Conservation (phyloP, 1,140 invertebrate species). For the Drosophila neocordata region DNA sequence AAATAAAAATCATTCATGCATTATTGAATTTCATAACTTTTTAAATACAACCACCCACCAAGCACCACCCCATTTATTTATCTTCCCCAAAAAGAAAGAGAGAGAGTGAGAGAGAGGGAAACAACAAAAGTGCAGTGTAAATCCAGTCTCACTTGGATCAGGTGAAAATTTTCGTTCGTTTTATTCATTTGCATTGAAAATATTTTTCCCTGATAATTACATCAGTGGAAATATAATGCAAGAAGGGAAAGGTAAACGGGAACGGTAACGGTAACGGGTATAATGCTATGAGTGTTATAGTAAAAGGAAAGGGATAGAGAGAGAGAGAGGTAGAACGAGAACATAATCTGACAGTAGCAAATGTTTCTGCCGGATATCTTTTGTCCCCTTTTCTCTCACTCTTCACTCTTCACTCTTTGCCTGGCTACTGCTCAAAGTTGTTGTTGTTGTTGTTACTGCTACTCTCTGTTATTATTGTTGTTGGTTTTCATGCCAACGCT, state of each 20-base stretch:
- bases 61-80: background rate
- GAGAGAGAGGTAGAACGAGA: background rate
- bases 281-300: background rate
- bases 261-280: background rate
- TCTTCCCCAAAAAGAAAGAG: too few relatives aligned
- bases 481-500: constrained; percentile 6
- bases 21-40: constrained; percentile 8
- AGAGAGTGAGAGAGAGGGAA: too few relatives aligned
- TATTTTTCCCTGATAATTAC: constrained; percentile 10
- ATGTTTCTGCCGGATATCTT: constrained; percentile 6
- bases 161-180: constrained; percentile 5
- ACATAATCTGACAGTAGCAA: constrained; percentile 8
- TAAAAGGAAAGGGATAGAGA: background rate
- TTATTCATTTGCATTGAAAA: constrained; percentile 9
- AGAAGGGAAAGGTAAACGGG: background rate
- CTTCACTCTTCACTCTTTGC: background rate
- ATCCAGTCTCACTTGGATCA: constrained; percentile 1
- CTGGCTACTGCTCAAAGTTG: background rate
- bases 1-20: constrained; percentile 9
- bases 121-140: constrained; percentile 1
- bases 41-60: background rate
- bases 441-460: background rate
- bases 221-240: constrained; percentile 7
- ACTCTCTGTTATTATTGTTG: background rate
- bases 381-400: background rate